These are phyloP conservation scores for Drosophila guanche DNA, from an alignment of 1,140 invertebrate genomes.

Conservation along the genomic window DNA sequence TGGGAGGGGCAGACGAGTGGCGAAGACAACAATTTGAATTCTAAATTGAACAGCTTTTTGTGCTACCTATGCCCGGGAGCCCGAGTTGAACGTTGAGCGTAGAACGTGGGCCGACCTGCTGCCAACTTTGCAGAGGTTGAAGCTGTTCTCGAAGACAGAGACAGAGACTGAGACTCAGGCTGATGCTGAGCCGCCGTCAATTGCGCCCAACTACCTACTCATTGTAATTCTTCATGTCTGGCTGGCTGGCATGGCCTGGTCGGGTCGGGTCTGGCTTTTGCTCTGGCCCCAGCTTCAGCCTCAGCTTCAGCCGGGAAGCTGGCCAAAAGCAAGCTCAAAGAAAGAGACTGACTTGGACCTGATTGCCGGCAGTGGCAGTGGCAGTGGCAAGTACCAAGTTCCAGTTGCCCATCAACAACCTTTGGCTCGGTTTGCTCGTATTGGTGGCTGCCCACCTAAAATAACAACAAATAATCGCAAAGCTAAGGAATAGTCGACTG, in stretches of 20 bases:
- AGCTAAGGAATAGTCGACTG: neutral
- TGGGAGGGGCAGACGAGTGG: conserved; percentile 48
- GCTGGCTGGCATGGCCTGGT: conserved; percentile 7
- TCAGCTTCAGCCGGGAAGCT: neutral
- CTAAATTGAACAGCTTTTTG: conserved; percentile 82
- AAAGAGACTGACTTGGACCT: conserved; percentile 61
- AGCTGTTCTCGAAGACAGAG: conserved; percentile 6
- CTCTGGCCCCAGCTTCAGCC: too few relatives aligned
- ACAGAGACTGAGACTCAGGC: conserved; percentile 7
- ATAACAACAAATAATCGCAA: conserved; percentile 1
- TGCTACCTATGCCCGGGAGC: conserved; percentile 81
- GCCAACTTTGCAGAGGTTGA: conserved; percentile 63
- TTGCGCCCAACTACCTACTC: conserved; percentile 81
- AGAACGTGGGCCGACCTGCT: conserved; percentile 79
- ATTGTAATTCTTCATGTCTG: conserved; percentile 81
- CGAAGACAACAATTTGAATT: conserved; percentile 82
- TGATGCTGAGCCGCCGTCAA: conserved; percentile 58
- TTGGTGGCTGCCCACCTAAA: conserved; percentile 58
- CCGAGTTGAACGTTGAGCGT: conserved; percentile 46
- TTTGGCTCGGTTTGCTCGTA: conserved; percentile 57
- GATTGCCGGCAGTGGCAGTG: conserved; percentile 64
- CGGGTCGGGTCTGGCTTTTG: too few relatives aligned
- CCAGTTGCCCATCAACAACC: conserved; percentile 73
- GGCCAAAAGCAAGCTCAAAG: conserved; percentile 36
- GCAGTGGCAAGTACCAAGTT: conserved; percentile 56